A percentile compares a stretch with the other conserved stretches of the same genome.
Conservation (phyloP, 2,888 invertebrate genomes). For the Heterodera filipjevi region DNA sequence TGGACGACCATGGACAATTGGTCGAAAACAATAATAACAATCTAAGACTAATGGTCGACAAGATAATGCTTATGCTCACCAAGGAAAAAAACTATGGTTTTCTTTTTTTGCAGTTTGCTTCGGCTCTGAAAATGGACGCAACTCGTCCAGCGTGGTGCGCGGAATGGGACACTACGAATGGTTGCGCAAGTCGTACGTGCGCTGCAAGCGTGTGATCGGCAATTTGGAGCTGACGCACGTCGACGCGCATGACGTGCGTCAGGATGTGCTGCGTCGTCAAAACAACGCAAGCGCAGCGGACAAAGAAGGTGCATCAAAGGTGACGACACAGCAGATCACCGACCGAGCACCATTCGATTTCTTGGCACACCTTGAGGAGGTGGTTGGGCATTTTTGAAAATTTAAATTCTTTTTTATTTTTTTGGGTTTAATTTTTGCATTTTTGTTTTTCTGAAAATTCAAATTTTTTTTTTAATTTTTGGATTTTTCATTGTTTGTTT, state of each 20-base stretch:
- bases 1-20: too few species aligned
- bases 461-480: neutral
- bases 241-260: constrained; percentile 28
- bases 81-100: neutral
- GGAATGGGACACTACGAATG: constrained; percentile 35
- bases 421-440: too few species aligned
- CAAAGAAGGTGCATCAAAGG: neutral
- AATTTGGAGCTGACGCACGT: constrained; percentile 85
- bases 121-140: constrained; percentile 44
- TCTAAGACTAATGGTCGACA: too few species aligned
- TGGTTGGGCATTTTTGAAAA: constrained; percentile 28
- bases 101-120: constrained; percentile 34
- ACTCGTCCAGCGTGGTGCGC: constrained; percentile 1
- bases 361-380: constrained; percentile 47
- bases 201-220: constrained; percentile 97
- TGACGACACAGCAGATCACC: neutral
- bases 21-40: too few species aligned
- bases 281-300: neutral
- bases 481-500: too few species aligned
- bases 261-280: neutral
- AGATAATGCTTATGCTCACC: too few species aligned
- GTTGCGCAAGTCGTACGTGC: constrained; percentile 66
- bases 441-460: too few species aligned
- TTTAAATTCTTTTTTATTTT: too few species aligned
- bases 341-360: constrained; percentile 42